These are phyloP conservation scores for Sphaerodactylus townsendi DNA, from an alignment of 2,113 vertebrate species.

Conservation along the genomic window DNA sequence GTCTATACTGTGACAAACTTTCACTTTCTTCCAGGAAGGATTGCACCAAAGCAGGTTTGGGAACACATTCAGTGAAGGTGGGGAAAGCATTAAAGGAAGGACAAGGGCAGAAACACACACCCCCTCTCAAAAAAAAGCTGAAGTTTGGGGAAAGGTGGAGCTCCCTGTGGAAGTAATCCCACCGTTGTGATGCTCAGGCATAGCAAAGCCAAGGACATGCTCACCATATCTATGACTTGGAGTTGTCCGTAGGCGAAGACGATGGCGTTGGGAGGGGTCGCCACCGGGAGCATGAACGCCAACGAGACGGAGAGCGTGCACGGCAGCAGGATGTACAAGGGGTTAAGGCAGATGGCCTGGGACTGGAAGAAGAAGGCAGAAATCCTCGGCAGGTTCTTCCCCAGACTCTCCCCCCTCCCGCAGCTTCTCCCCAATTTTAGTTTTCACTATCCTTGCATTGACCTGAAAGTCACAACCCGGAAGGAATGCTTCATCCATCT, in stretches of 20 bases:
- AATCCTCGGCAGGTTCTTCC: neutral
- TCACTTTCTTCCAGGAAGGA: no score
- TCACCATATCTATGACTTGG: slow-evolving; percentile 90
- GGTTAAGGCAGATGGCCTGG: slow-evolving; percentile 82
- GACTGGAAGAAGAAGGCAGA: slow-evolving; percentile 74
- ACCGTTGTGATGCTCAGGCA: neutral
- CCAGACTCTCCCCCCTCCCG: rapidly evolving
- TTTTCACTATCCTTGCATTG: neutral
- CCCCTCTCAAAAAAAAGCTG: no score
- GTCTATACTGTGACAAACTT: no score
- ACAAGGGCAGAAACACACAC: no score
- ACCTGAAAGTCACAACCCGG: neutral
- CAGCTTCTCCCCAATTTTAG: neutral
- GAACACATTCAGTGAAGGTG: no score
- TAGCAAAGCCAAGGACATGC: slow-evolving; percentile 21
- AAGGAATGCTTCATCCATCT: neutral
- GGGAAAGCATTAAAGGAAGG: no score
- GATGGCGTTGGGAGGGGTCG: slow-evolving; percentile 92
- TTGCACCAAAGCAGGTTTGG: no score
- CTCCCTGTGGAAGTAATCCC: neutral
- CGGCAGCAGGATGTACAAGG: slow-evolving; percentile 92
- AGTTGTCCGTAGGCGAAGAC: slow-evolving; percentile 91
- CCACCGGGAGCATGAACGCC: slow-evolving; percentile 96
- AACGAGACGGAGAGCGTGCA: slow-evolving; percentile 85
- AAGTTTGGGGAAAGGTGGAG: no score